Conservation (phyloP, 2,113 vertebrate species). For the Spermophilus dauricus region DNA sequence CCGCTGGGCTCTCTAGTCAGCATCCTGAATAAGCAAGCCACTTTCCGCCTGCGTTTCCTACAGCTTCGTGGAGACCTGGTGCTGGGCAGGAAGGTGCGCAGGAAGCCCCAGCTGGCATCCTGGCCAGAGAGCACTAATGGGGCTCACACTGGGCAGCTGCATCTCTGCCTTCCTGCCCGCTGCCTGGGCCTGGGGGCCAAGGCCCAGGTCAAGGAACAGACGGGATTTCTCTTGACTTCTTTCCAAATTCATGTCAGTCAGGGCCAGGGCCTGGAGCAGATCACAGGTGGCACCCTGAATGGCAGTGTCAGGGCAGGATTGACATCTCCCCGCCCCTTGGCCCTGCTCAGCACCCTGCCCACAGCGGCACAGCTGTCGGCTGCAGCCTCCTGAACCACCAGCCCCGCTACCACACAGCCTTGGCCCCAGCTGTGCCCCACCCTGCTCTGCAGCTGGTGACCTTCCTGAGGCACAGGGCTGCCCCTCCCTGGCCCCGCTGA, state of each 20-base stretch:
- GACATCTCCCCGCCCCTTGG: neutral
- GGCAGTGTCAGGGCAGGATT: neutral
- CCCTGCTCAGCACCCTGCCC: neutral
- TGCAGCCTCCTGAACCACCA: neutral
- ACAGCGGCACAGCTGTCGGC: neutral
- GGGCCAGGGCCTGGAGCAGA: neutral
- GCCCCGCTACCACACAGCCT: neutral
- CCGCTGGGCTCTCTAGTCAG: rapidly evolving
- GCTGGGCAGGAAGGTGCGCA: neutral
- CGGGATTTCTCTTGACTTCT: neutral
- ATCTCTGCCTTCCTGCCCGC: neutral
- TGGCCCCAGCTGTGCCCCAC: too few species aligned
- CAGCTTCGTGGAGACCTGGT: neutral
- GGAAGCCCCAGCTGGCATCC: neutral
- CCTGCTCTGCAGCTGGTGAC: neutral
- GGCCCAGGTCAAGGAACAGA: neutral
- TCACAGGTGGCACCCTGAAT: neutral
- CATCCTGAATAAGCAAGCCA: neutral
- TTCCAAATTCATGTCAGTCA: neutral
- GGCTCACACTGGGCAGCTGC: neutral
- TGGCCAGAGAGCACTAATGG: neutral
- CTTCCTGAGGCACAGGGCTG: neutral
- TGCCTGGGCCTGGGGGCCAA: neutral
- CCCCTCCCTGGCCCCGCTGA: neutral
- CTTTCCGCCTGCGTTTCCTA: neutral